Evolutionary conservation across 2,797 vertebrate genomes (phyloP).

Genomic region (Pseudochaenichthys georgianus): DNA sequence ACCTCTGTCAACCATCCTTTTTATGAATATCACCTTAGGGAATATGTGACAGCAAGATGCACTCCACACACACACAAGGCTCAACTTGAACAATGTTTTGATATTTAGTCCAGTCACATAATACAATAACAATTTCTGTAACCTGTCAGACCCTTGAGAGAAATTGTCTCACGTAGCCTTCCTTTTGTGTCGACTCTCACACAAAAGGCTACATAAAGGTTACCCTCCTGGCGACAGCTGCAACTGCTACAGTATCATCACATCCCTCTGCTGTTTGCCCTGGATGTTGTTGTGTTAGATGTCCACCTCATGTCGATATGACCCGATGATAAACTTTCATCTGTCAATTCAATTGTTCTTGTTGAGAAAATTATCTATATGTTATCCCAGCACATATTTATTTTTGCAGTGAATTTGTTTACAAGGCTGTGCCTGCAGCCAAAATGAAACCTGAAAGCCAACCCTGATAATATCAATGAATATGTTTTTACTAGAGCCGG

Average conservation of each 20-base stretch:
- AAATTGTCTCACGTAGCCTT: slow-evolving; percentile 5
- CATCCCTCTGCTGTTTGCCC: slow-evolving; percentile 14
- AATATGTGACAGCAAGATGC: slow-evolving; percentile 4
- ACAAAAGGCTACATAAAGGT: slow-evolving; percentile 26
- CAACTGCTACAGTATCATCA: neutral
- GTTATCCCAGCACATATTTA: neutral
- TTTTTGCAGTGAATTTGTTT: neutral
- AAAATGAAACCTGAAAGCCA: neutral
- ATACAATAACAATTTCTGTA: slow-evolving; percentile 20
- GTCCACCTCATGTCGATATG: too few species aligned
- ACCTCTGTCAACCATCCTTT: slow-evolving; percentile 14
- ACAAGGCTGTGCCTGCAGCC: neutral
- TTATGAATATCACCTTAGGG: slow-evolving; percentile 1
- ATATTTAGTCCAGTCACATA: neutral
- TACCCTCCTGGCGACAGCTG: neutral
- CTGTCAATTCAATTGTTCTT: neutral
- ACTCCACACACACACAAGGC: neutral
- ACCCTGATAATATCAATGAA: neutral
- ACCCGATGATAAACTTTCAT: neutral
- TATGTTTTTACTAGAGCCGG: neutral
- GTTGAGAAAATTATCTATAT: neutral
- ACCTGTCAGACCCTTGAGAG: neutral
- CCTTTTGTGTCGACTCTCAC: slow-evolving; percentile 9
- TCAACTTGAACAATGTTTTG: slow-evolving; percentile 3
- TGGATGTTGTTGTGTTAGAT: neutral